These are phyloP conservation scores for Hippoglossus hippoglossus DNA, from an alignment of 2,797 vertebrate genomes.

Conservation along the genomic window DNA sequence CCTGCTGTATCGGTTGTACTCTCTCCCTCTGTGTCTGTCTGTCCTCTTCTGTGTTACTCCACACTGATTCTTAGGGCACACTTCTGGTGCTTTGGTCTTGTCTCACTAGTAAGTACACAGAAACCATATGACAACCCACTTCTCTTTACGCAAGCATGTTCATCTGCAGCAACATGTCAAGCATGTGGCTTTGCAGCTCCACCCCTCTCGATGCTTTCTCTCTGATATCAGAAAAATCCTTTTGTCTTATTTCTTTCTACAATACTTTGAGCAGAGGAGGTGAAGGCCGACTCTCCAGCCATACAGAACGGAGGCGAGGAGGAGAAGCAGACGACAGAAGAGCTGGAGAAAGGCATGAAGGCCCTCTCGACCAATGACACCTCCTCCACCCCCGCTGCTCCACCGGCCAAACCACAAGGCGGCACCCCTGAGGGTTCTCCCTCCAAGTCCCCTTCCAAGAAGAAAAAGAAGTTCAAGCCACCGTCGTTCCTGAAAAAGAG, in stretches of 20 bases:
- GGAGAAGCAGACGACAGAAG: slow-evolving; percentile 87
- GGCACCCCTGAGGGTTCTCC: slow-evolving; percentile 93
- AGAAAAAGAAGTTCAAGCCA: slow-evolving; percentile 99
- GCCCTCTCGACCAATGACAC: slow-evolving; percentile 86
- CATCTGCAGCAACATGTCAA: slow-evolving; percentile 52
- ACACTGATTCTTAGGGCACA: slow-evolving; percentile 88
- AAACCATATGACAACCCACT: slow-evolving; percentile 57
- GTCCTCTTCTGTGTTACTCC: slow-evolving; percentile 79
- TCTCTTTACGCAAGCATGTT: slow-evolving; percentile 73
- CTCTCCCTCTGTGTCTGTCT: slow-evolving; percentile 80
- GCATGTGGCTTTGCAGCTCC: slow-evolving; percentile 52
- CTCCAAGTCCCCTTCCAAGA: slow-evolving; percentile 97
- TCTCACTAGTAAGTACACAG: slow-evolving; percentile 92
- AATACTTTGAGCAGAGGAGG: slow-evolving; percentile 61
- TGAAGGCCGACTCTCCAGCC: slow-evolving; percentile 58
- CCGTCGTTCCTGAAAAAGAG: slow-evolving; percentile 95
- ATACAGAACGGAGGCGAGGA: slow-evolving; percentile 91
- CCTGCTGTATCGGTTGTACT: slow-evolving; percentile 62
- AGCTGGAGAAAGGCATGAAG: slow-evolving; percentile 89
- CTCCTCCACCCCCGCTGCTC: slow-evolving; percentile 68
- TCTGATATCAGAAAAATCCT: slow-evolving; percentile 7
- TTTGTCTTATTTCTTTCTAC: slow-evolving; percentile 7
- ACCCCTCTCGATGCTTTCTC: background rate
- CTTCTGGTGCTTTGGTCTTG: slow-evolving; percentile 90
- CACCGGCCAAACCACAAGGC: slow-evolving; percentile 71